Conservation (phyloP, 1,140 invertebrate species). For the Hycleus cichorii region DNA sequence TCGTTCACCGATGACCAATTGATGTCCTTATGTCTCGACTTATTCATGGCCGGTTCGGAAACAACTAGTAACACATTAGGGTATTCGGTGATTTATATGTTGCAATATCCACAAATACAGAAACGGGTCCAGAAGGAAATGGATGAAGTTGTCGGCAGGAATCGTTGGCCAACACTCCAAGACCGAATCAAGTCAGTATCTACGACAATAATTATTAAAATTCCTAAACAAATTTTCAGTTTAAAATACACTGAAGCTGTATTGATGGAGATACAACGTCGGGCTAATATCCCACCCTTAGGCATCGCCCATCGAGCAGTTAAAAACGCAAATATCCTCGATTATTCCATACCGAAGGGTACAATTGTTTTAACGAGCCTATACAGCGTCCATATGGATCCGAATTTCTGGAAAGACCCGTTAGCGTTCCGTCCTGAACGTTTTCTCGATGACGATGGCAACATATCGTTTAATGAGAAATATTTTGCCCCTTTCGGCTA, state of each 20-base stretch:
- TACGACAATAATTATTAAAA: not conserved
- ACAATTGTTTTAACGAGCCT: slow-evolving; percentile 60
- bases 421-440: slow-evolving; percentile 61
- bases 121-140: slow-evolving; percentile 59
- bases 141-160: slow-evolving; percentile 53
- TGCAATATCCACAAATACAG: slow-evolving; percentile 58
- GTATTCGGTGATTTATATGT: slow-evolving; percentile 56
- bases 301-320: slow-evolving; percentile 52
- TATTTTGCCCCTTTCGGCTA: slow-evolving; percentile 61
- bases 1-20: slow-evolving; percentile 53
- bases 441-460: slow-evolving; percentile 58
- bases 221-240: slow-evolving; percentile 34
- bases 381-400: slow-evolving; percentile 61
- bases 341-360: slow-evolving; percentile 58
- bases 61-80: slow-evolving; percentile 59
- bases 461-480: slow-evolving; percentile 48
- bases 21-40: slow-evolving; percentile 56
- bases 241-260: slow-evolving; percentile 55
- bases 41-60: slow-evolving; percentile 60
- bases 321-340: slow-evolving; percentile 46
- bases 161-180: slow-evolving; percentile 47
- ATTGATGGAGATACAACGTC: slow-evolving; percentile 52
- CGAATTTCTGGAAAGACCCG: slow-evolving; percentile 60
- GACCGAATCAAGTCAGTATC: slow-evolving; percentile 49
- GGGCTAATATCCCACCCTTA: slow-evolving; percentile 45